Evolutionary conservation across 2,888 invertebrate species (phyloP).

Genomic region (Drosophila nigritarsus): DNA sequence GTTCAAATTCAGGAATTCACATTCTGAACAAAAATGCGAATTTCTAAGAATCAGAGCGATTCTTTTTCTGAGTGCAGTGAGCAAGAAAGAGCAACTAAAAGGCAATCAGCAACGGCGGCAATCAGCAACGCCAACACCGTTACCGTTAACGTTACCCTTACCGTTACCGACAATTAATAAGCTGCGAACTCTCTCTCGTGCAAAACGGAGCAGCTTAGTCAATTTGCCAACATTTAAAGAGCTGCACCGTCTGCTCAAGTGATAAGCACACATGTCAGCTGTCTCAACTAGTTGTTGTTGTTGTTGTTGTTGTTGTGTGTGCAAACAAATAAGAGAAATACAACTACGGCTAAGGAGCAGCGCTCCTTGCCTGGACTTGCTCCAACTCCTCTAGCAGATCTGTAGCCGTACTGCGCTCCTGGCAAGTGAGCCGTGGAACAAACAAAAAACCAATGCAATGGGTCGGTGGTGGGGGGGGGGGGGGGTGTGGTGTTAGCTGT

Average conservation of each 20-base stretch:
- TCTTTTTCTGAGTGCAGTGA: neutral
- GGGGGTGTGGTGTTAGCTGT: neutral
- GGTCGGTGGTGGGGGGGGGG: neutral
- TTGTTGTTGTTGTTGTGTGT: slow-evolving; percentile 1
- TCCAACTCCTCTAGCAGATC: neutral
- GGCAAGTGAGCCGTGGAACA: slow-evolving; percentile 56
- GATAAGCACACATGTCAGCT: slow-evolving; percentile 36
- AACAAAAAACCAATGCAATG: neutral
- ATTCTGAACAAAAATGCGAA: neutral
- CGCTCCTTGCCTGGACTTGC: slow-evolving; percentile 5
- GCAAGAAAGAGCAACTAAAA: neutral
- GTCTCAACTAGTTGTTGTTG: neutral
- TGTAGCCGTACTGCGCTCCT: neutral
- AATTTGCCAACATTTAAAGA: slow-evolving; percentile 29
- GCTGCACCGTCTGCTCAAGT: slow-evolving; percentile 15
- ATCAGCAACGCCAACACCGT: neutral
- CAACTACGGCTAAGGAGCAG: slow-evolving; percentile 36
- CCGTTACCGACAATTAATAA: slow-evolving; percentile 65
- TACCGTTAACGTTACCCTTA: neutral
- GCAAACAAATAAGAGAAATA: slow-evolving; percentile 48
- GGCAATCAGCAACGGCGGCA: neutral
- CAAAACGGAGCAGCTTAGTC: slow-evolving; percentile 1
- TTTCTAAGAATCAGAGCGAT: neutral
- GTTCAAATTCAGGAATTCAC: neutral
- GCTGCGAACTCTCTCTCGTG: slow-evolving; percentile 56